A percentile compares a stretch with the other conserved stretches of the same genome.
Conservation (phyloP, 2,113 vertebrate species). For the Scomber japonicus region DNA sequence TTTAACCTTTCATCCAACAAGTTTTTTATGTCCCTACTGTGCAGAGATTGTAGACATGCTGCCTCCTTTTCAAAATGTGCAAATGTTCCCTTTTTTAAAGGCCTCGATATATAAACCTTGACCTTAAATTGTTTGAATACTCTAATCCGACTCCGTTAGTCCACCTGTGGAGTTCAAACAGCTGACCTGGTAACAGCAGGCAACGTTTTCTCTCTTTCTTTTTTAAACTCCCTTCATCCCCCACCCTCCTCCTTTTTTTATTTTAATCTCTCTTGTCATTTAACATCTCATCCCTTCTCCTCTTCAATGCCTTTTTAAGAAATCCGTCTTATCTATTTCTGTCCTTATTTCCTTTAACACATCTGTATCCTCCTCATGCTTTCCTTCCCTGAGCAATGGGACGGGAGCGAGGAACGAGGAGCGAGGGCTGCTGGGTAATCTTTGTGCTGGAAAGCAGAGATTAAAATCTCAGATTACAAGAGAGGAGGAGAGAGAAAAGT, state of each 20-base stretch:
- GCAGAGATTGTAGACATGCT: background rate
- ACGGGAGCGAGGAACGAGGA: background rate
- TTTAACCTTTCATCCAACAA: too few species aligned
- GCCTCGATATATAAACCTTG: constrained; percentile 10
- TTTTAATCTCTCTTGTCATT: background rate
- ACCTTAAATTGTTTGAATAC: constrained; percentile 25
- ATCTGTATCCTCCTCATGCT: background rate
- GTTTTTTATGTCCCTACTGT: background rate
- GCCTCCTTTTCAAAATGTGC: background rate
- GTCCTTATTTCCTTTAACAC: constrained; percentile 13
- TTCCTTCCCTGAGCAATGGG: background rate
- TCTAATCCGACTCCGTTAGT: constrained; percentile 17
- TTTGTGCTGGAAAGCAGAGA: constrained; percentile 58
- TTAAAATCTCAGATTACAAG: constrained; percentile 76
- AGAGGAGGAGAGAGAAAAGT: constrained; percentile 36
- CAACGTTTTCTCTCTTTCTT: background rate
- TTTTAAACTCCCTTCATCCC: background rate
- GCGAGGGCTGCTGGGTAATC: constrained; percentile 64
- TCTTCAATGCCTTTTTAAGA: constrained; percentile 6
- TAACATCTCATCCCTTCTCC: constrained; percentile 21
- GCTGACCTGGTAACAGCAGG: constrained; percentile 14
- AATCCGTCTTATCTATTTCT: constrained; percentile 3
- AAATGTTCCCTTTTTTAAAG: constrained; percentile 12
- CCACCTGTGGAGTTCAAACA: constrained; percentile 46
- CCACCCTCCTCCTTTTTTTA: too few species aligned